Conservation (phyloP, 2,888 invertebrate species). For the Trachelus troglodyta region DNA sequence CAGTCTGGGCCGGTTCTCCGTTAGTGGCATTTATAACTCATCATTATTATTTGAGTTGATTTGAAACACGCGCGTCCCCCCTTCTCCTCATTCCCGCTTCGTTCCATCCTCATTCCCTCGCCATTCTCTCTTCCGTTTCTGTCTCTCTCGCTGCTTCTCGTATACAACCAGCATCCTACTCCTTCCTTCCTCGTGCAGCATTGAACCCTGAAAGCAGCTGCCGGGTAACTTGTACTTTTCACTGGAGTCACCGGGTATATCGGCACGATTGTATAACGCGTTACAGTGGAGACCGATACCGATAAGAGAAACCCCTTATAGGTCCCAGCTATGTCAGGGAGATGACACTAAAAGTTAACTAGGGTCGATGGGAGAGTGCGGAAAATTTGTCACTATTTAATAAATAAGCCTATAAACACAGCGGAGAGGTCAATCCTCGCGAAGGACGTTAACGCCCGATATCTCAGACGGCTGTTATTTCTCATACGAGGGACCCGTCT, state of each 20-base stretch:
- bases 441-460: conserved; percentile 63
- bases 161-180: neutral
- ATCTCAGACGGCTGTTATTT: conserved; percentile 62
- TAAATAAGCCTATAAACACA: conserved; percentile 65
- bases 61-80: conserved; percentile 48
- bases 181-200: conserved; percentile 1
- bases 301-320: neutral
- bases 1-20: conserved; percentile 51
- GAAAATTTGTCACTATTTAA: conserved; percentile 66
- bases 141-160: neutral
- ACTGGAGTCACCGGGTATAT: neutral
- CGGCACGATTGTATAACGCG: conserved; percentile 4
- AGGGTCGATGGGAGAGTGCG: conserved; percentile 32
- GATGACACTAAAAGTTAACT: neutral
- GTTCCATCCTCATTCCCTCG: conserved; percentile 20
- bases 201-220: neutral
- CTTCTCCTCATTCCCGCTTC: conserved; percentile 16
- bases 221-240: neutral
- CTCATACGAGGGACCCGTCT: conserved; percentile 58
- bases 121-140: conserved; percentile 9
- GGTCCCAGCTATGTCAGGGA: neutral
- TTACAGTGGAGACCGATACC: neutral
- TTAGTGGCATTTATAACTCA: conserved; percentile 55
- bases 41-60: conserved; percentile 59
- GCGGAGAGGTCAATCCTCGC: conserved; percentile 61